Evolutionary conservation across 2,113 vertebrate species (phyloP).

Genomic region (Reinhardtius hippoglossoides): DNA sequence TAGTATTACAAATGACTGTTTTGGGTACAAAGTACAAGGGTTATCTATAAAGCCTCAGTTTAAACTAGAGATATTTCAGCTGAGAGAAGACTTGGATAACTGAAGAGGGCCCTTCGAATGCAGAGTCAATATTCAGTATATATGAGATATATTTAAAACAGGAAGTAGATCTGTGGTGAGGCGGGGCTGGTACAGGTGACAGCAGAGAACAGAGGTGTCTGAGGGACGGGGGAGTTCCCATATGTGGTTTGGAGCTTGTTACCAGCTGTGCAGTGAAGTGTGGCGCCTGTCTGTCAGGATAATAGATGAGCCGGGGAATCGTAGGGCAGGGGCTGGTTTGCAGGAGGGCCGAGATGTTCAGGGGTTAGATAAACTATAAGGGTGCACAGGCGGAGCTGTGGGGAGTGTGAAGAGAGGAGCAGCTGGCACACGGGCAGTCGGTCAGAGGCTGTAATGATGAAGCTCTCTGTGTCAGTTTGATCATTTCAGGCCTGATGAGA

Average conservation of each 20-base stretch:
- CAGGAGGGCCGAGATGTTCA: conserved; percentile 26
- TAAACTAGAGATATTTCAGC: background rate
- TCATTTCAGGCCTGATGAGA: conserved; percentile 43
- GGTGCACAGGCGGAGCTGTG: conserved; percentile 20
- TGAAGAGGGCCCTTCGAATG: background rate
- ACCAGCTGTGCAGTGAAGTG: conserved; percentile 37
- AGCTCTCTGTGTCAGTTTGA: conserved; percentile 49
- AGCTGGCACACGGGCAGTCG: conserved; percentile 53
- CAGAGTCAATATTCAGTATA: background rate
- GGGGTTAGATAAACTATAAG: conserved; percentile 29
- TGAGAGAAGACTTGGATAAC: background rate
- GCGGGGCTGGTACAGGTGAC: conserved; percentile 10
- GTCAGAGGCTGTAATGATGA: conserved; percentile 53
- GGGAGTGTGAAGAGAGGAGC: conserved; percentile 47
- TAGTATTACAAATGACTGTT: background rate
- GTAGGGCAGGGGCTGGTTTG: conserved; percentile 27
- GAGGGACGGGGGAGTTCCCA: conserved; percentile 34
- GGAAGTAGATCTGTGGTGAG: conserved; percentile 4
- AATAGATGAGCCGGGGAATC: conserved; percentile 47
- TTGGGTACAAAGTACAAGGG: background rate
- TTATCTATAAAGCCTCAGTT: background rate
- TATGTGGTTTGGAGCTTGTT: conserved; percentile 56
- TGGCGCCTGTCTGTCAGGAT: conserved; percentile 57
- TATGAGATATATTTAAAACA: conserved; percentile 1
- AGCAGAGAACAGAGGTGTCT: conserved; percentile 16